A percentile compares a stretch with the other conserved stretches of the same genome.
These are phyloP conservation scores for Lycophotia porphyrea DNA, from an alignment of 2,888 invertebrate species.

Conservation along the genomic window DNA sequence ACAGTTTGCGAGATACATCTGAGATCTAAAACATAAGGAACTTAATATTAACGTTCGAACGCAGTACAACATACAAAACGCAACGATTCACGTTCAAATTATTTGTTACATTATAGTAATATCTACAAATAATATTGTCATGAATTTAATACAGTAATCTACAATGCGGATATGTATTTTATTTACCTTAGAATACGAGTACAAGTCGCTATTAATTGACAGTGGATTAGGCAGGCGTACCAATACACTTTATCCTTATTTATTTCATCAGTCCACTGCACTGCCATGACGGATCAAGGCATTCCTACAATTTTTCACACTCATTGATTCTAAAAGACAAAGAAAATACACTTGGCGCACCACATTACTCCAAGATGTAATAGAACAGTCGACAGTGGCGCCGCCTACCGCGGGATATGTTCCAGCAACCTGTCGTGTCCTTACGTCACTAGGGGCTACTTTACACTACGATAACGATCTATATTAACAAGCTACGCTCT, in stretches of 20 bases:
- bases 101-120: slow-evolving; percentile 66
- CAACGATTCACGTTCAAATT: slow-evolving; percentile 66
- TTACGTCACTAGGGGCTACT: slow-evolving; percentile 62
- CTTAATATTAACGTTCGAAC: slow-evolving; percentile 73
- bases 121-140: slow-evolving; percentile 85
- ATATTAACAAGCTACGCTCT: slow-evolving; percentile 70
- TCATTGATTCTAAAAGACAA: slow-evolving; percentile 17
- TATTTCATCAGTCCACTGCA: slow-evolving; percentile 7
- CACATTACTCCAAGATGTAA: slow-evolving; percentile 15
- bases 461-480: slow-evolving; percentile 77
- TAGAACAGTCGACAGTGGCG: slow-evolving; percentile 46
- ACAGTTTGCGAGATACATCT: slow-evolving; percentile 81
- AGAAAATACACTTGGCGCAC: slow-evolving; percentile 48
- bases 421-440: slow-evolving; percentile 69
- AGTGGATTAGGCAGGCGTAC: background rate
- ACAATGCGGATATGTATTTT: slow-evolving; percentile 59
- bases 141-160: slow-evolving; percentile 79
- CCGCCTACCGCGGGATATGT: slow-evolving; percentile 76
- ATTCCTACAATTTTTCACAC: background rate
- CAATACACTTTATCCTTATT: slow-evolving; percentile 7
- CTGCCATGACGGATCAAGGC: background rate
- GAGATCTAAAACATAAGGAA: slow-evolving; percentile 87
- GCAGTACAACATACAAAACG: slow-evolving; percentile 72
- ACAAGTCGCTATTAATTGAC: background rate
- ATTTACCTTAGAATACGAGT: slow-evolving; percentile 33